Percentiles rank a stretch among this genome's conserved stretches.
Conservation (phyloP, 2,888 invertebrate genomes). For the Cactoblastis cactorum region DNA sequence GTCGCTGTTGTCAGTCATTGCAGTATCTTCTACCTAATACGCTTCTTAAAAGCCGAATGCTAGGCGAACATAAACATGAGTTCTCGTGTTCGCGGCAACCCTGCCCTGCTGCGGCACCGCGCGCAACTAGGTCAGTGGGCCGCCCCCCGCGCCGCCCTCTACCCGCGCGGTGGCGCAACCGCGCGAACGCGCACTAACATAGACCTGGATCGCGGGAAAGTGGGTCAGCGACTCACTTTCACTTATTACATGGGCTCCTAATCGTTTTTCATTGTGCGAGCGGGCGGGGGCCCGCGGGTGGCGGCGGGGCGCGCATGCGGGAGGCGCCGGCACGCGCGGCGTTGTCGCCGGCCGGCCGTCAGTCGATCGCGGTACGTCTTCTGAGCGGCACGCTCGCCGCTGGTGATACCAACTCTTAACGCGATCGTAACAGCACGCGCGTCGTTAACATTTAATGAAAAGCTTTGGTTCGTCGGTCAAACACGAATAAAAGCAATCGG, state of each 20-base stretch:
- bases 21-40: slow-evolving; percentile 25
- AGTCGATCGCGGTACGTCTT: slow-evolving; percentile 74
- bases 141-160: slow-evolving; percentile 79
- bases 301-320: slow-evolving; percentile 75
- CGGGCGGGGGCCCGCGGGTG: slow-evolving; percentile 74
- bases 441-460: slow-evolving; percentile 49
- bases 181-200: slow-evolving; percentile 86
- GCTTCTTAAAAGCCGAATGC: slow-evolving; percentile 46
- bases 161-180: slow-evolving; percentile 75
- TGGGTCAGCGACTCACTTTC: slow-evolving; percentile 94
- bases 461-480: slow-evolving; percentile 35
- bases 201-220: slow-evolving; percentile 95
- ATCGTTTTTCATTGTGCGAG: slow-evolving; percentile 85
- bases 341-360: slow-evolving; percentile 72
- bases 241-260: slow-evolving; percentile 91
- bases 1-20: slow-evolving; percentile 27
- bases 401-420: slow-evolving; percentile 41
- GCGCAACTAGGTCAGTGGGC: slow-evolving; percentile 92
- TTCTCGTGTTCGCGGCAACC: slow-evolving; percentile 70
- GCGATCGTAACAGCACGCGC: slow-evolving; percentile 69
- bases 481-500: slow-evolving; percentile 42
- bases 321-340: slow-evolving; percentile 76
- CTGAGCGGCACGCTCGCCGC: slow-evolving; percentile 59
- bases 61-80: slow-evolving; percentile 70
- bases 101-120: slow-evolving; percentile 81